Evolutionary conservation across 1,140 invertebrate species (phyloP).

Genomic region (Scaptodrosophila lebanonensis): DNA sequence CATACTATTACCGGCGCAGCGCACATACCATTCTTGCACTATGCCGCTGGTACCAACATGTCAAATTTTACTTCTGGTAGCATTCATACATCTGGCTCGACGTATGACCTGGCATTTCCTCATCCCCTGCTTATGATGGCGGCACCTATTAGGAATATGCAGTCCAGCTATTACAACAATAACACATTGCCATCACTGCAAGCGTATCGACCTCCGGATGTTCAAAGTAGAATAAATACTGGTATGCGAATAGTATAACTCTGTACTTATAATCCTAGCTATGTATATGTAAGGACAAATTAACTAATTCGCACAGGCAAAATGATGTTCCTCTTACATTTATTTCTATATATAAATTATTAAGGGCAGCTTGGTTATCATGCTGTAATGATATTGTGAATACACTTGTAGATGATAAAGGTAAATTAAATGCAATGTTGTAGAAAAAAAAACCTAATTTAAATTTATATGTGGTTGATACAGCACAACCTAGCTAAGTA

Average conservation of each 20-base stretch:
- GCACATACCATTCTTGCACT: conserved; percentile 61
- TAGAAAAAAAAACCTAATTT: no score
- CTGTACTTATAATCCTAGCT: no score
- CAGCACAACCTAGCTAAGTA: no score
- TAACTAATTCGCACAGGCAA: no score
- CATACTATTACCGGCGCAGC: conserved; percentile 62
- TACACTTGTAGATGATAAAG: no score
- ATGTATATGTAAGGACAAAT: no score
- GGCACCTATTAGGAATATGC: conserved; percentile 52
- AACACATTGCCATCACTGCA: conserved; percentile 53
- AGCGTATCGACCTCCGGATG: conserved; percentile 50
- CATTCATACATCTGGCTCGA: conserved; percentile 39
- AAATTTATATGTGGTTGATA: no score
- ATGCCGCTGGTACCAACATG: conserved; percentile 50
- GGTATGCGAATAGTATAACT: conserved; percentile 66
- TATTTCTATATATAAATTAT: no score
- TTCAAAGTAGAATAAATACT: conserved; percentile 62
- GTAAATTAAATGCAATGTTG: no score
- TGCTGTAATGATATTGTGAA: no score
- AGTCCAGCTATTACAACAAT: conserved; percentile 57
- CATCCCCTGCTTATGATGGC: conserved; percentile 66
- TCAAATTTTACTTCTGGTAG: conserved; percentile 29
- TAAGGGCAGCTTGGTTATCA: no score
- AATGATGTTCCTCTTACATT: no score
- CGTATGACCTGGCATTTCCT: conserved; percentile 59